Base-by-base conservation (phyloP, 2,888 invertebrate species). In the Agrypnus murinus region DNA sequence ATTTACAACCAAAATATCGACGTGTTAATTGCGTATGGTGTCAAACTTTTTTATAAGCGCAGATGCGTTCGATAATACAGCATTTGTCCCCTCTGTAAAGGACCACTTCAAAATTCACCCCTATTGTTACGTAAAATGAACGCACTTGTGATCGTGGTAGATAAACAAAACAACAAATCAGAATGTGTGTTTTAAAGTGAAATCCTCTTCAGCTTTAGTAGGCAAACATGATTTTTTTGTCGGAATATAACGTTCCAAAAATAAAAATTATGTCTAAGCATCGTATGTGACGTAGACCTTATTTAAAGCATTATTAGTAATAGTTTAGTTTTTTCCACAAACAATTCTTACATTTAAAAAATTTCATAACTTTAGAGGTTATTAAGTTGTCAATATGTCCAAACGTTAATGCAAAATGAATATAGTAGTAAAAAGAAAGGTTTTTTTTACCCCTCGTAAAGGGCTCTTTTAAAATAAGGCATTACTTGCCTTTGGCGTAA, bases 81-180 rank as follows among this genome's bases (percentile, higher is more conserved):
- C 62, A 72, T 59, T 68, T 69, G 58, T 69, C 71, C 74, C 75
- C 77, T 58, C 59, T 69, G 34, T 57, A 53, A 69, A 72, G 72
- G 48, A 65, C 75, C 75, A 74, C 76, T 76, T 75, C 65, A 73
- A 76, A 65, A 62, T 66, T 72, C 73, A 72, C 72, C 75, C 74
- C 76, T 50, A 72, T 76, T 75, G 73, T 75, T 66, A 69, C 50
- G 60, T 62, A 75, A 74, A 75, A 75, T 67, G 73, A 76, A 76
- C 55, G 75, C 70, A 76, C 77, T 75, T 68, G 67, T 70, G 74
- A 77, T 77, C 77, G 77, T 76, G 77, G 75, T 75, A 77, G 77
- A 76, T 77, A 76, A 77, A 77, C 72, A 77, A 70, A 71, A 76
- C 74, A 76, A 75, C 74, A 76, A 77, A 77, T 76, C 75, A 71